Evolutionary conservation across 1,140 invertebrate genomes (phyloP).

Genomic region (Plodia interpunctella): DNA sequence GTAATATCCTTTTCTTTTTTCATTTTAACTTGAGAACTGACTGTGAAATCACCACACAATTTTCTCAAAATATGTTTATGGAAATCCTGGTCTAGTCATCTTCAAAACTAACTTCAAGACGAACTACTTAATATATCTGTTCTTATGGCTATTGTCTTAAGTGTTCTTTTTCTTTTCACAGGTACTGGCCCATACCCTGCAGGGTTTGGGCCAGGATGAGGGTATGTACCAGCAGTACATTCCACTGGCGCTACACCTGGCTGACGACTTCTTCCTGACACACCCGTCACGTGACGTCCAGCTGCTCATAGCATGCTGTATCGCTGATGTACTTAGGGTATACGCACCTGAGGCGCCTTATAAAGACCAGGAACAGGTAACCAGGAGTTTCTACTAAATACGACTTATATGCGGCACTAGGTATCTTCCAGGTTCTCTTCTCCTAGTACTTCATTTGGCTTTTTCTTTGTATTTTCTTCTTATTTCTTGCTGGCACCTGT

Average conservation of each 20-base stretch:
- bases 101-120: no score
- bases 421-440: constrained; percentile 16
- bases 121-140: no score
- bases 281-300: constrained; percentile 96
- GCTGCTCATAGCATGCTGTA: constrained; percentile 96
- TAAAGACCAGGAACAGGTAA: constrained; percentile 94
- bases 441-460: constrained; percentile 85
- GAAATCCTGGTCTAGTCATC: no score
- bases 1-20: no score
- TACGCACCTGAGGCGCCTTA: constrained; percentile 99
- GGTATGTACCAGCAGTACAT: constrained; percentile 96
- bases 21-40: no score
- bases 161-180: constrained; percentile 44
- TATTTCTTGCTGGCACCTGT: constrained; percentile 95
- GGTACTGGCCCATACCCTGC: constrained; percentile 94
- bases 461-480: no score
- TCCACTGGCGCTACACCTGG: constrained; percentile 94
- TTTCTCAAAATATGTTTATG: no score
- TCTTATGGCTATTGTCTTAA: not conserved
- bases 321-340: constrained; percentile 97
- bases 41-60: no score
- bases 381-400: constrained; percentile 8
- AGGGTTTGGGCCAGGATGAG: constrained; percentile 97
- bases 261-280: constrained; percentile 94
- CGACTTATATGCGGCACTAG: not conserved